These are phyloP conservation scores for Neotoma lepida DNA, from an alignment of 2,113 vertebrate species.

Conservation along the genomic window DNA sequence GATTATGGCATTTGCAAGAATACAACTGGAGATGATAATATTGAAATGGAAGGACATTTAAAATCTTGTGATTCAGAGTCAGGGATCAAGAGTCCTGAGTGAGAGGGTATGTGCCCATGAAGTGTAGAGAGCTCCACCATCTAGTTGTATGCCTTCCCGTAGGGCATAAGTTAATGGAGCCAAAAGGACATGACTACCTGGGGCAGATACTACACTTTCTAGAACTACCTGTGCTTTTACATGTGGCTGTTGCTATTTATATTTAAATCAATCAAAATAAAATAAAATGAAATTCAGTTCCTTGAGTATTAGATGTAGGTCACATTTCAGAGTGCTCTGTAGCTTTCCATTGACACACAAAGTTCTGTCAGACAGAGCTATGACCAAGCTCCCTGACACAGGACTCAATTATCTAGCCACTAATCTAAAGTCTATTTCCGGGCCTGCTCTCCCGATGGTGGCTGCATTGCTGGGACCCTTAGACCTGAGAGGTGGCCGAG, in stretches of 20 bases:
- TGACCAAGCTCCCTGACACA: neutral
- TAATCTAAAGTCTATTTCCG: neutral
- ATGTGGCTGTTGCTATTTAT: neutral
- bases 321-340: neutral
- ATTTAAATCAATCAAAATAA: neutral
- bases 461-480: neutral
- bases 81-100: neutral
- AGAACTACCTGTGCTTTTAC: neutral
- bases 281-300: neutral
- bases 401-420: neutral
- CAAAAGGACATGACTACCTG: neutral
- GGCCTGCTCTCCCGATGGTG: neutral
- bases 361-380: neutral
- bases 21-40: neutral
- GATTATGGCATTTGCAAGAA: neutral
- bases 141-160: neutral
- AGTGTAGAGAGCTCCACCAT: neutral
- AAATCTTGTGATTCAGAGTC: neutral
- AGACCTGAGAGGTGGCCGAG: neutral
- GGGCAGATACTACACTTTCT: neutral
- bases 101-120: fast-evolving
- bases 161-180: neutral
- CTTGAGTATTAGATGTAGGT: neutral
- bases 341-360: neutral
- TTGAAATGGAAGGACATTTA: neutral